Conservation (phyloP, 2,888 invertebrate species). For the Papilio demoleus region DNA sequence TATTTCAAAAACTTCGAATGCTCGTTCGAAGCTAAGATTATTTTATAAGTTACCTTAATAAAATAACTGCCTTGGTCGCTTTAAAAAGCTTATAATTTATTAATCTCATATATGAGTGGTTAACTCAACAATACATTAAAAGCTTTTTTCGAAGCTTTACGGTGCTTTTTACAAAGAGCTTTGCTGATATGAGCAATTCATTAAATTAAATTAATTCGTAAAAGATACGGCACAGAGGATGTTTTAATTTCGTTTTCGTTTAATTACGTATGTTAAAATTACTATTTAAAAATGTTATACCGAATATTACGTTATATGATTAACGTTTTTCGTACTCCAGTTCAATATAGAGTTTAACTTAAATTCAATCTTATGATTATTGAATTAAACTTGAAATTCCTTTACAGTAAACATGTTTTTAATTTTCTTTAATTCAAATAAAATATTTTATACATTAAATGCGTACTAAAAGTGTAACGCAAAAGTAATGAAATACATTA, state of each 20-base stretch:
- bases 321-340: too few relatives aligned
- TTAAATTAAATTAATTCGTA: slow-evolving; percentile 16
- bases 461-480: too few relatives aligned
- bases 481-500: too few relatives aligned
- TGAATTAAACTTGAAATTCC: too few relatives aligned
- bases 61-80: neutral
- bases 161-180: slow-evolving; percentile 15
- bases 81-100: slow-evolving; percentile 4
- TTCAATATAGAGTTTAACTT: too few relatives aligned
- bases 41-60: neutral
- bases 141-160: slow-evolving; percentile 30
- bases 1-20: too few relatives aligned
- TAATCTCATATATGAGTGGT: slow-evolving; percentile 12
- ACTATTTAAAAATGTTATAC: neutral
- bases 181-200: slow-evolving; percentile 24
- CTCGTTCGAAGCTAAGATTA: too few relatives aligned
- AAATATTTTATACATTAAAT: too few relatives aligned
- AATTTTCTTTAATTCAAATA: too few relatives aligned
- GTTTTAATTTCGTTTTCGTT: slow-evolving; percentile 1
- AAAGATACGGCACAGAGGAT: slow-evolving; percentile 1
- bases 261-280: slow-evolving; percentile 2
- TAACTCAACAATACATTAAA: slow-evolving; percentile 24
- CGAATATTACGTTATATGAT: too few relatives aligned
- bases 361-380: too few relatives aligned
- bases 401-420: too few relatives aligned